Base-by-base conservation (phyloP, 2,888 invertebrate species). In the Orchesellides sinensis region DNA sequence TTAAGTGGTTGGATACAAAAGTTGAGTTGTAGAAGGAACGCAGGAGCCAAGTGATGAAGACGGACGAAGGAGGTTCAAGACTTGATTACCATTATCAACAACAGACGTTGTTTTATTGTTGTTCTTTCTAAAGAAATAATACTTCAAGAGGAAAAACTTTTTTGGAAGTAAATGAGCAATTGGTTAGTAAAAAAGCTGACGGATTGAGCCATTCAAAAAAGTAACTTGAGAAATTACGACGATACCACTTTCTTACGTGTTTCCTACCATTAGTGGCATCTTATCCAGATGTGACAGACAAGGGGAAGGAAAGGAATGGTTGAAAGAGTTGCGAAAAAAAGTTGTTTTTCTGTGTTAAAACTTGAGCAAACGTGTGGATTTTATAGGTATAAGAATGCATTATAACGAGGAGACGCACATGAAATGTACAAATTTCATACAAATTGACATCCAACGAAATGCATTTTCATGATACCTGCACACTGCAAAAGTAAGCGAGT, bases 191-290 rank as follows among this genome's bases (percentile, higher is more conserved):
- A 61, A 63, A 35, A 52, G 74, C n/a, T 68, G 59, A 68, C 47
- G 59, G 77, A 77, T 68, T 77, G 75, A 75, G 75, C 75, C 75
- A 75, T 75, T 66, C 75, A 40, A 40, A n/a, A n/a, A n/a, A n/a
- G n/a, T n/a, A n/a, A n/a, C n/a, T n/a, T n/a, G n/a, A n/a, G n/a
- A n/a, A n/a, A n/a, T n/a, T n/a, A n/a, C n/a, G n/a, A n/a, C n/a
- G n/a, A n/a, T n/a, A n/a, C n/a, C n/a, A n/a, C n/a, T n/a, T n/a
- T n/a, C n/a, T n/a, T n/a, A n/a, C n/a, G 69, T 61, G 59, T 72
- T 63, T 32, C 52, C 23, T 35, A 32, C 40, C 45, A 19, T 59
- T 19, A 66, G 63, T 63, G 52, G 75, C 40, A 65, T 63, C 65
- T 74, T 32, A 49, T 14, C 14, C 65, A 52, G 29, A 27, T 21